Conservation (phyloP, 2,888 invertebrate genomes). For the Sphaerophoria taeniata region DNA sequence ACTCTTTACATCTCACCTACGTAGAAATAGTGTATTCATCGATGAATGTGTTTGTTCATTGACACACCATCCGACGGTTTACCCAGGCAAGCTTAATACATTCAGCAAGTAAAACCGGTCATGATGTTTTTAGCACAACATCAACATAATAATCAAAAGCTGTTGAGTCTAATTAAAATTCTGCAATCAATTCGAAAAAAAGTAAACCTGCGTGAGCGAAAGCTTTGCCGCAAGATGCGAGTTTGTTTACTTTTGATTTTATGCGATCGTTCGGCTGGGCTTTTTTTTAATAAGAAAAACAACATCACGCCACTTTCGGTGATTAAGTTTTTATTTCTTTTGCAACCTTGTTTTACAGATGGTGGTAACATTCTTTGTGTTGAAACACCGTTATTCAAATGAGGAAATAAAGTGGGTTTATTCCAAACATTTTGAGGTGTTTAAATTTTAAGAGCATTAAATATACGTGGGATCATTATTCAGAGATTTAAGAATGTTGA, state of each 20-base stretch:
- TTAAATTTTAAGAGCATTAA: neutral
- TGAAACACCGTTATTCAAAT: neutral
- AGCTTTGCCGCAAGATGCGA: slow-evolving; percentile 19
- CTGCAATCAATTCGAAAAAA: neutral
- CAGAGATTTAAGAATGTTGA: too few relatives aligned
- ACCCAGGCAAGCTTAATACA: slow-evolving; percentile 4
- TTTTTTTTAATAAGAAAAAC: neutral
- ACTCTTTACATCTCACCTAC: slow-evolving; percentile 3
- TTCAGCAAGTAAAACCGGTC: slow-evolving; percentile 45
- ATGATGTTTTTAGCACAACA: slow-evolving; percentile 5
- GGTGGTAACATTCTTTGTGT: neutral
- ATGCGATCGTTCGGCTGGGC: neutral
- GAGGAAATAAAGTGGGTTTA: neutral
- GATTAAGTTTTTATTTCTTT: slow-evolving; percentile 3
- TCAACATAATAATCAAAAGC: neutral
- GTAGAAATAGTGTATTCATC: too few relatives aligned
- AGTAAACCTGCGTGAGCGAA: slow-evolving; percentile 19
- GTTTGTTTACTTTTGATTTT: slow-evolving; percentile 18
- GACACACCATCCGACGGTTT: slow-evolving; percentile 26
- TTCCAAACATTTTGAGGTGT: neutral
- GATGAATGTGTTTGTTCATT: neutral
- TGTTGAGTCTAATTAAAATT: slow-evolving; percentile 35
- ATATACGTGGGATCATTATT: too few relatives aligned
- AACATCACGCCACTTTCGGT: slow-evolving; percentile 55
- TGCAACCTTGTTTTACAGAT: neutral